phyloP scores from a whole-genome alignment of 2,888 invertebrate genomes.

The Hydrotaea cyrtoneurina region DNA sequence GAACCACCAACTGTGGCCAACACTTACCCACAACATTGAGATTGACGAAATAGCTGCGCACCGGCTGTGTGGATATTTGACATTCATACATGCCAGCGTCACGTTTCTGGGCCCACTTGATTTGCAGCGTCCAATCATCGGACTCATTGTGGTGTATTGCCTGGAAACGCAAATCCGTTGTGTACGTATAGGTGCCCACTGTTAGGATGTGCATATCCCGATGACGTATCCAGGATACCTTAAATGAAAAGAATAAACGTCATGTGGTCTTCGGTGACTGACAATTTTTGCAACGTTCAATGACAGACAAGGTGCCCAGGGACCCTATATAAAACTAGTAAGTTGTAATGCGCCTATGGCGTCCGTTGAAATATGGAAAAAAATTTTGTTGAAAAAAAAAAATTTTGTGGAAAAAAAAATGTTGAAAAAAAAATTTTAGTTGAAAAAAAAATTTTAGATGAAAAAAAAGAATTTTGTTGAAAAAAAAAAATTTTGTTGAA shows the following conservation, averaged over 20 bases:
- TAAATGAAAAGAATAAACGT: conserved; percentile 31
- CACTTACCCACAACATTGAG: conserved; percentile 89
- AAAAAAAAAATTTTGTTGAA: too few species aligned
- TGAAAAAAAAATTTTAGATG: too few species aligned
- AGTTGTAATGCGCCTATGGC: too few species aligned
- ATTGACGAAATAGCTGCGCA: conserved; percentile 88
- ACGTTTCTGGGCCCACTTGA: conserved; percentile 94
- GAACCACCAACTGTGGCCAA: background rate
- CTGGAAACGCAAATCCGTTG: conserved; percentile 94
- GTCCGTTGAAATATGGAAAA: too few species aligned
- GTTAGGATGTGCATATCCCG: conserved; percentile 95
- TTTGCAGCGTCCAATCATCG: conserved; percentile 95
- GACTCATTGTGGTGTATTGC: conserved; percentile 90
- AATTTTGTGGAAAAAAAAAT: too few species aligned
- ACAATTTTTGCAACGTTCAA: too few species aligned
- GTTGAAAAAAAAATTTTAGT: too few species aligned
- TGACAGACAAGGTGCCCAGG: too few species aligned
- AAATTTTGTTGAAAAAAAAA: too few species aligned
- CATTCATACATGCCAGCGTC: conserved; percentile 92
- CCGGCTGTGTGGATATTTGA: conserved; percentile 91
- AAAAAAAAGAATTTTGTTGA: too few species aligned
- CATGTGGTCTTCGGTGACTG: too few species aligned
- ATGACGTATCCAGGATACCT: conserved; percentile 96
- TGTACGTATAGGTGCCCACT: conserved; percentile 94
- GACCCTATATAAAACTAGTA: too few species aligned